phyloP scores from a whole-genome alignment of 2,113 vertebrate species.

The Tragelaphus strepsiceros region DNA sequence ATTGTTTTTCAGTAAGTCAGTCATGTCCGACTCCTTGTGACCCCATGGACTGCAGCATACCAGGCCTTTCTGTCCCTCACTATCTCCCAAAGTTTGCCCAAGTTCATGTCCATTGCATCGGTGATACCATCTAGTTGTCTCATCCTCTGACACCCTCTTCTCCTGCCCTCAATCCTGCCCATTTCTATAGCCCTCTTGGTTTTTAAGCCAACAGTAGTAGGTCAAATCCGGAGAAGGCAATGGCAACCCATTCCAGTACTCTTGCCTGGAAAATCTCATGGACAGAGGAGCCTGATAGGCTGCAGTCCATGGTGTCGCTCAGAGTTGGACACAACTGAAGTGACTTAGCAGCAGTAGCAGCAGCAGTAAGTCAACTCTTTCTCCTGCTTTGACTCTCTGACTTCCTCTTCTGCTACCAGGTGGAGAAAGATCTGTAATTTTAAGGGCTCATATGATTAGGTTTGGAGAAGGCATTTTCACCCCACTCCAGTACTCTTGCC shows the following conservation, averaged over 20 bases:
- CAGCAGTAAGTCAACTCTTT: background rate
- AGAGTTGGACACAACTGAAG: too few species aligned
- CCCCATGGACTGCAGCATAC: background rate
- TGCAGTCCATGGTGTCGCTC: too few species aligned
- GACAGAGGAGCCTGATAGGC: too few species aligned
- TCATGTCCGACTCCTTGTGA: background rate
- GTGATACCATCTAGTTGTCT: background rate
- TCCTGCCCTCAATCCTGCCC: background rate
- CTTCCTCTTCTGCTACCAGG: background rate
- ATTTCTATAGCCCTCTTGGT: background rate
- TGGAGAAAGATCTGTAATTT: background rate
- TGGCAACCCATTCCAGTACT: too few species aligned
- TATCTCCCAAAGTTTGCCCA: background rate
- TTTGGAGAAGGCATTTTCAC: background rate
- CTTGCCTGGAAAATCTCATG: too few species aligned
- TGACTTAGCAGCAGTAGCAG: too few species aligned
- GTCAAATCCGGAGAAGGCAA: background rate
- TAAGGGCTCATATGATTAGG: background rate
- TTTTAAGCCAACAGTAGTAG: background rate
- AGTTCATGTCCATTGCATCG: background rate
- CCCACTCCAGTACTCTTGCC: too few species aligned
- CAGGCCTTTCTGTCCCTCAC: background rate
- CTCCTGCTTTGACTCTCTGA: background rate
- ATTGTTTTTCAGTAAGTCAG: background rate
- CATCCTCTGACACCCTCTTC: background rate